Percentiles rank a stretch among this genome's conserved stretches.
These are phyloP conservation scores for Turnix velox DNA, from an alignment of 2,113 vertebrate species.

Conservation along the genomic window DNA sequence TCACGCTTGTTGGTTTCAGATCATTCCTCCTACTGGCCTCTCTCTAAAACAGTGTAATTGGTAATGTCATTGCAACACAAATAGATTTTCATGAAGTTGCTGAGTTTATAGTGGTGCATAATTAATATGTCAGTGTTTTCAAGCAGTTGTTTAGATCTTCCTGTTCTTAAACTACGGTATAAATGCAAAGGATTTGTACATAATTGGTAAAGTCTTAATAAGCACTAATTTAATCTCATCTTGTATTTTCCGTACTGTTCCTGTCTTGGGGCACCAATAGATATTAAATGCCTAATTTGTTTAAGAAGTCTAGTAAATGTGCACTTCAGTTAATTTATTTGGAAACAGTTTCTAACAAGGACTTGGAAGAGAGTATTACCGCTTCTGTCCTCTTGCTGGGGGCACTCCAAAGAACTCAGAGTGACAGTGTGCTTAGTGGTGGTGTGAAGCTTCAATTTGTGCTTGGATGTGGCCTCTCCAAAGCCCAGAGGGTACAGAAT, in stretches of 20 bases:
- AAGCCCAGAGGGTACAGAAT: not conserved
- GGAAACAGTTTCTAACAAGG: not conserved
- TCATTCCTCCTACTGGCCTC: not conserved
- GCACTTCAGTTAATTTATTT: constrained; percentile 25
- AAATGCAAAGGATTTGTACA: not conserved
- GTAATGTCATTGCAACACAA: not conserved
- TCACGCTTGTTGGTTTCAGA: not conserved
- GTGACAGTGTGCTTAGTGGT: not conserved
- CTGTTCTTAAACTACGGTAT: not conserved
- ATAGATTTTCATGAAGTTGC: not conserved
- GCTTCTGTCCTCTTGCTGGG: not conserved
- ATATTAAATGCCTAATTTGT: not conserved
- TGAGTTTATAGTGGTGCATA: not conserved
- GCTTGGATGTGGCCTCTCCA: rapidly evolving
- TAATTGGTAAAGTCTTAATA: not conserved
- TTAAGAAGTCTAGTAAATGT: not conserved
- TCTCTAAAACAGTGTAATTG: not conserved
- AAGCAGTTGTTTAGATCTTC: not conserved
- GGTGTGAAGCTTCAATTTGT: not conserved
- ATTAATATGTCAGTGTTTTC: not conserved
- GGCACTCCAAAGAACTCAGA: not conserved
- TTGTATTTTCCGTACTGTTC: not conserved
- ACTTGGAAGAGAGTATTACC: not conserved
- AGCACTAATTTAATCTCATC: not conserved
- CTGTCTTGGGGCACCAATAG: not conserved